These are phyloP conservation scores for Cyanocitta stelleri DNA, from an alignment of 2,113 vertebrate genomes.

Conservation along the genomic window DNA sequence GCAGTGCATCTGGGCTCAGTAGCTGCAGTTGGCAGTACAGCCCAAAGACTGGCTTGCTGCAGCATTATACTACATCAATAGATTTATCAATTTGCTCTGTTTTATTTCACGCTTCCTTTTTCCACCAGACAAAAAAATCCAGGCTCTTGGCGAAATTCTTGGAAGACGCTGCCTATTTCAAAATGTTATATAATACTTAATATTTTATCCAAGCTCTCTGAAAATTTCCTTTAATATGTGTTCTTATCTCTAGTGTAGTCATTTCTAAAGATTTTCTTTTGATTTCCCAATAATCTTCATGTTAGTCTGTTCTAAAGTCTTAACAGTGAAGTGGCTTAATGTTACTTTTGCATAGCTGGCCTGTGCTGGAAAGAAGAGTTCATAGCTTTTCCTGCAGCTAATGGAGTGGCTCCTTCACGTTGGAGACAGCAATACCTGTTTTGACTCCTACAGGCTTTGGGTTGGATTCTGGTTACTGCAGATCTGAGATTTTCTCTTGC, in stretches of 20 bases:
- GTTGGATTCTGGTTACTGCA: background rate
- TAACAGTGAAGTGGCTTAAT: background rate
- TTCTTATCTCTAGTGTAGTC: background rate
- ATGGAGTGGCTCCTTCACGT: background rate
- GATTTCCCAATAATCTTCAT: background rate
- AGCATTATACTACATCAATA: background rate
- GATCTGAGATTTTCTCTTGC: background rate
- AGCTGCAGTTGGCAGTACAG: background rate
- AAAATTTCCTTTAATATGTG: background rate
- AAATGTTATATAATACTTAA: background rate
- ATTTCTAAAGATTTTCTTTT: background rate
- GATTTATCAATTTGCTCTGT: background rate
- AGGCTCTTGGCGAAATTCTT: background rate
- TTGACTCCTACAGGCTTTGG: background rate
- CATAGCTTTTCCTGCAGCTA: background rate
- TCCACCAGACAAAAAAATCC: background rate
- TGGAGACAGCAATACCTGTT: background rate
- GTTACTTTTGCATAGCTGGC: background rate
- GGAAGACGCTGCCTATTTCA: background rate
- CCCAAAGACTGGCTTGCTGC: background rate
- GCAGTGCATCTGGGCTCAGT: background rate
- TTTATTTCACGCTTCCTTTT: background rate
- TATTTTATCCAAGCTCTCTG: background rate
- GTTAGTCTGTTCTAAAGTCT: background rate
- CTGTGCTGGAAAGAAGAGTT: background rate